Evolutionary conservation across 2,113 vertebrate genomes (phyloP), one percentile per base, ranked within the genome.

Genomic region (Axis porcinus): DNA sequence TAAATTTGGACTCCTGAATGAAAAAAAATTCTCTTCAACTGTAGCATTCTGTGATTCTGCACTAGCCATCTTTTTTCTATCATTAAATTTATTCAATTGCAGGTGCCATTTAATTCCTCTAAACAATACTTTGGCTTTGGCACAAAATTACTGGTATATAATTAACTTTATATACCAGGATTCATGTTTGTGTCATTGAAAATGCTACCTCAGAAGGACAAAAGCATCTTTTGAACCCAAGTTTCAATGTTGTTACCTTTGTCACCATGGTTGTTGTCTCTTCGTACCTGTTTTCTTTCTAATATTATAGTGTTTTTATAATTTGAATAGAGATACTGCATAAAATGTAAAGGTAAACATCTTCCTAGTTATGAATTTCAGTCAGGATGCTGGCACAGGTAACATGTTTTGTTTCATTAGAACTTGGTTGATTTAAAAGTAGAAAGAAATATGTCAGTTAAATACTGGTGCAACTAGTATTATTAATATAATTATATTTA

Each of bases 371-470:
- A 84, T 47, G 17, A 89, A 94, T 91, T 96, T 67, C 30, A 95
- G 52, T 90, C 64, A 86, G 50, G 23, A 86, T 89, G 33, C 54
- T 55, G 93, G 54, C 54, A 91, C 27, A 89, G 57, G 82, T 92
- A 92, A 45, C 91, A 62, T 57, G 88, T 33, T 74, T 96, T 86
- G 47, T 95, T 93, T 96, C 45, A 93, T 74, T 27, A 43, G 58
- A 60, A 78, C 40, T 54, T 83, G 16, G 64, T 90, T 95, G 57
- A 88, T 79, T 86, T 78, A 94, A 76, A 98, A 94, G 10, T 78
- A 78, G 43, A 94, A 90, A 60, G 54, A 95, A 81, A 81, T 81
- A 81, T 47, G 43, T 45, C 43, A 30, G 27, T 79, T 17, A 79
- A 79, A 1, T 47, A 47, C 27, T 79, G 43, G 43, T 79, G 3